Base-by-base conservation (phyloP, 1,140 invertebrate genomes). In the Halictus rubicundus region DNA sequence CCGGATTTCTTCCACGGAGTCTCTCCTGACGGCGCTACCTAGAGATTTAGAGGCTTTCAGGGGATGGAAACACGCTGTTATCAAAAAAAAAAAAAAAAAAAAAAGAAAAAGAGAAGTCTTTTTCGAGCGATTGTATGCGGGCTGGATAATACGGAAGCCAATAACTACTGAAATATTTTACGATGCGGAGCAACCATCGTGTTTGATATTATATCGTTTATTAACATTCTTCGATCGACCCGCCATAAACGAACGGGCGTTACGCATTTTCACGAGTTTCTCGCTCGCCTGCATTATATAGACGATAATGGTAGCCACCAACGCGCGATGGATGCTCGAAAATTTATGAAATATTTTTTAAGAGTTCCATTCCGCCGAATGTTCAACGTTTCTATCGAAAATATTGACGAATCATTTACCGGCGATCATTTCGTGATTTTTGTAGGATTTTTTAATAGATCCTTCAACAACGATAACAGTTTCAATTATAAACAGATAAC, bases 101-200 rank as follows among this genome's bases (percentile, higher is more conserved):
- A 4, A 16, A 49, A 10, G 16, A 49, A 14, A 16, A 1, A 10
- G 74, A 61, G 57, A 1, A 25, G n/a, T 57, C 52, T 54, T 74
- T 66, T 68, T 25, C 61, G n/a, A 52, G 14, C 52, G 70, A 74
- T 74, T 63, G 61, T 57, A 49, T 27, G 42, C 21, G 25, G 23
- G 23, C 39, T 21, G 25, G 21, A 49, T 60, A 60, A 68, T 46
- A 68, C 54, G 25, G 65, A 23, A n/a, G 21, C 39, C 74, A 61
- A 76, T 69, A 68, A 27, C 21, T 68, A 76, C 57, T 59, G 64
- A 68, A 68, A 76, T 68, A 68, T 76, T 76, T 68, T 68, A 69
- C 54, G 25, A 23, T 52, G 1, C 37, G 10, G 10, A 32, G 39
- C 32, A 68, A 46, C 25, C 25, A 68, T 64, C n/a, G 39, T 19